Conservation (phyloP, 23 tunicate genomes). For the Pegea sp. region DNA sequence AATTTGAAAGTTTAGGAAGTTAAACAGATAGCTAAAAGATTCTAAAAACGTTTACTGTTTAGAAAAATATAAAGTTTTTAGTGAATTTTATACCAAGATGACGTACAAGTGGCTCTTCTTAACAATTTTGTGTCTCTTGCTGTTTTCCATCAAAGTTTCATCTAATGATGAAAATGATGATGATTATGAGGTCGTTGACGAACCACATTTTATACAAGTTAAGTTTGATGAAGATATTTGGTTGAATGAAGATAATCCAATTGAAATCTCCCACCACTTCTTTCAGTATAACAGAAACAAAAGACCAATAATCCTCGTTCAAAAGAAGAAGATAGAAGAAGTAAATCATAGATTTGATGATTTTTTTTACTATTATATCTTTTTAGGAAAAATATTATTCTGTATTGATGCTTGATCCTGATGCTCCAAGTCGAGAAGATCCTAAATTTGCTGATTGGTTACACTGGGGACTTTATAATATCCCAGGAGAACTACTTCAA, state of each 20-base stretch:
- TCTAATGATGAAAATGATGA: too few species aligned
- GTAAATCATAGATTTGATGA: too few species aligned
- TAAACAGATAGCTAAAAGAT: too few species aligned
- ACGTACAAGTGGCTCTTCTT: too few species aligned
- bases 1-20: too few species aligned
- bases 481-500: constrained; percentile 3
- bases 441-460: constrained; percentile 9
- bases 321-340: neutral
- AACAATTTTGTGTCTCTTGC: too few species aligned
- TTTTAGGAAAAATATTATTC: constrained; percentile 6
- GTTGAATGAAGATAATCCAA: neutral
- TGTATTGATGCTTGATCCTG: constrained; percentile 17
- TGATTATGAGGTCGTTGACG: too few species aligned
- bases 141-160: too few species aligned
- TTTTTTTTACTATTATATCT: too few species aligned
- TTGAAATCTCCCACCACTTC: neutral
- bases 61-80: too few species aligned
- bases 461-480: constrained; percentile 18
- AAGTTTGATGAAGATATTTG: constrained; percentile 1
- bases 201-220: neutral
- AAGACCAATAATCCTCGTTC: neutral
- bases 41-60: too few species aligned
- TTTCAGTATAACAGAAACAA: neutral
- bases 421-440: constrained; percentile 10
- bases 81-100: too few species aligned